These are phyloP conservation scores for Octomys mimax DNA, from an alignment of 2,797 vertebrate species.

Conservation along the genomic window DNA sequence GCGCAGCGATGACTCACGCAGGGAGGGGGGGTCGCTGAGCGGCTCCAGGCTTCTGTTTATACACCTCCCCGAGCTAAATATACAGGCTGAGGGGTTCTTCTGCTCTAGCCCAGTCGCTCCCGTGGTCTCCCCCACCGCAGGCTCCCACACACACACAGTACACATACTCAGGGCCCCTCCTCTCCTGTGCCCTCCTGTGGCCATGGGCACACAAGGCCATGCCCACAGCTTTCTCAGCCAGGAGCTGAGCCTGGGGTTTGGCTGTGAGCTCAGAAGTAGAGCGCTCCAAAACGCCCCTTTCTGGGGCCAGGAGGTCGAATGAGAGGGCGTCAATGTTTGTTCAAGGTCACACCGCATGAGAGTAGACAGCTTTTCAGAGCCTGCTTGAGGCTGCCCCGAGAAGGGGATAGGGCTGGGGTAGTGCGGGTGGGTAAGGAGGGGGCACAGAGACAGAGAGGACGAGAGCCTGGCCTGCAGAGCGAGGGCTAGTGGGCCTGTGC, in stretches of 20 bases:
- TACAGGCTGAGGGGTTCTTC: slow-evolving; percentile 89
- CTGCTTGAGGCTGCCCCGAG: not conserved
- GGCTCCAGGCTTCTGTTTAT: slow-evolving; percentile 90
- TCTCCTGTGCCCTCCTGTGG: slow-evolving; percentile 27
- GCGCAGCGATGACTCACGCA: slow-evolving; percentile 89
- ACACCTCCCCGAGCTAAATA: slow-evolving; percentile 90
- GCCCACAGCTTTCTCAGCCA: not conserved
- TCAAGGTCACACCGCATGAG: not conserved
- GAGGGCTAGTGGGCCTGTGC: not conserved
- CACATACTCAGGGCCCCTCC: not conserved
- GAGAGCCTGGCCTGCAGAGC: not conserved
- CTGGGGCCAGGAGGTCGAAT: not conserved
- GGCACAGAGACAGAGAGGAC: not conserved
- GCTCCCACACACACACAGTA: not conserved
- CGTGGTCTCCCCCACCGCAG: slow-evolving; percentile 78
- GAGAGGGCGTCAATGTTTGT: not conserved
- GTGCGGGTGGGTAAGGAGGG: not conserved
- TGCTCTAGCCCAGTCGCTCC: slow-evolving; percentile 86
- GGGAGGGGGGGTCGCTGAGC: slow-evolving; percentile 85
- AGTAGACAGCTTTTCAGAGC: not conserved
- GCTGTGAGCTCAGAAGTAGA: slow-evolving; percentile 7
- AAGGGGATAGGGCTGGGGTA: not conserved
- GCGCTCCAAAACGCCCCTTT: not conserved
- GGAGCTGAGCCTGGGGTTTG: slow-evolving; percentile 5
- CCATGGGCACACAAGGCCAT: not conserved